Evolutionary conservation across 2,797 vertebrate genomes (phyloP), one percentile per base, ranked within the genome.

Genomic region (Sebastes goodei): DNA sequence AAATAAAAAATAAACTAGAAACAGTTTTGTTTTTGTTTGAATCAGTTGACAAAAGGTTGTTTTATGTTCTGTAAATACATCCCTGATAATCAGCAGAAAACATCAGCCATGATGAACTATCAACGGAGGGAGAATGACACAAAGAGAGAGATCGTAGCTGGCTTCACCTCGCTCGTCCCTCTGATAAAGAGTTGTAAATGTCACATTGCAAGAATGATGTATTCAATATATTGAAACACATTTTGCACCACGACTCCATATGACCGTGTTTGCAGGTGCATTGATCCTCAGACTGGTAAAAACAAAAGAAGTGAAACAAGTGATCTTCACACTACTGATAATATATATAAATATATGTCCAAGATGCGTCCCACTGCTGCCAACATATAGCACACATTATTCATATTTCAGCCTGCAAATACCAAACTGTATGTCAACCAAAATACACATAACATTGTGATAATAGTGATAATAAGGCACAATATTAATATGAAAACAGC

Each of bases 401-500:
- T 71, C 3, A 46, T 1, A 12, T 42, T 15, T 38, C 55, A 53
- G 66, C 30, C 42, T 15, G 46, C n/a, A 17, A 38, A 35, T 27
- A 61, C 11, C 10, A 38, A 69, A 46, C 32, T 46, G 33, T 3
- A 3, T 15, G 17, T 61, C 49, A 32, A 25, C 10, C 38, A 5
- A 66, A 67, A 46, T n/a, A 21, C 46, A 65, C 6, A 14, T 0
- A 8, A 61, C 21, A 61, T 14, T 7, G 49, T 30, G 17, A 76
- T 23, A 5, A 38, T 38, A 7, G 4, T 15, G 7, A 75, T 49
- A 14, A 56, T 38, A 74, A 85, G 70, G 74, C 70, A 76, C 78
- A 35, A 4, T 20, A 23, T 66, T 6, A 10, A n/a, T 9, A 57
- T 27, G 27, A 29, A 20, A 12, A 32, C 53, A 74, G 23, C 6